Percentiles rank a stretch among this genome's conserved stretches.
Evolutionary conservation across 2,113 vertebrate genomes (phyloP).

Genomic region (Thunnus thynnus): DNA sequence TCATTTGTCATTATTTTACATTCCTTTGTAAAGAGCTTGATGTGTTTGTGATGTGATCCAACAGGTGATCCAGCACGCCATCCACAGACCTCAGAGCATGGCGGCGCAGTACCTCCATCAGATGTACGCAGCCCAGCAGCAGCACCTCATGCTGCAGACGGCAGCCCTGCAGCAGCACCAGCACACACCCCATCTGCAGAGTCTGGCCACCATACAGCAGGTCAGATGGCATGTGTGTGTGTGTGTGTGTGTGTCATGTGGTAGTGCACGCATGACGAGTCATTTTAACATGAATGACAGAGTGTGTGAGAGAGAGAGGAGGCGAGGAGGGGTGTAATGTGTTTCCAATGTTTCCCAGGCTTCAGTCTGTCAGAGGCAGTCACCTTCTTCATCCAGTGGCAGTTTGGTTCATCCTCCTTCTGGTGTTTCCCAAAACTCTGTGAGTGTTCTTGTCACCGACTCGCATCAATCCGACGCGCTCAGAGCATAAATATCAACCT

Average conservation of each 20-base stretch:
- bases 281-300: background rate
- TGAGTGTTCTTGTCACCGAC: constrained; percentile 74
- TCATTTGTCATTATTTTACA: too few relatives aligned
- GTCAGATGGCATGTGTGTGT: constrained; percentile 66
- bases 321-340: constrained; percentile 15
- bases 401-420: constrained; percentile 89
- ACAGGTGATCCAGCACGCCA: constrained; percentile 94
- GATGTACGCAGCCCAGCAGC: constrained; percentile 96
- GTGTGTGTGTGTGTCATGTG: background rate
- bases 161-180: constrained; percentile 91
- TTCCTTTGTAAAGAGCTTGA: background rate
- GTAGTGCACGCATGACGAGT: background rate
- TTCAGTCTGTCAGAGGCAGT: constrained; percentile 89
- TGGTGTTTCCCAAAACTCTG: constrained; percentile 90
- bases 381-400: constrained; percentile 87
- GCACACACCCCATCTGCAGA: constrained; percentile 85
- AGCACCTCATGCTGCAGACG: constrained; percentile 95
- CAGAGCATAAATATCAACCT: background rate
- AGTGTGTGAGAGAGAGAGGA: too few relatives aligned
- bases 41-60: background rate
- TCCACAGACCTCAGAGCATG: constrained; percentile 93
- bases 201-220: constrained; percentile 91
- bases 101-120: constrained; percentile 96
- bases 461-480: background rate
- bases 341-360: constrained; percentile 87